A percentile compares a stretch with the other conserved stretches of the same genome.
These are phyloP conservation scores for Scophthalmus maximus DNA, from an alignment of 2,113 vertebrate species.

Conservation along the genomic window DNA sequence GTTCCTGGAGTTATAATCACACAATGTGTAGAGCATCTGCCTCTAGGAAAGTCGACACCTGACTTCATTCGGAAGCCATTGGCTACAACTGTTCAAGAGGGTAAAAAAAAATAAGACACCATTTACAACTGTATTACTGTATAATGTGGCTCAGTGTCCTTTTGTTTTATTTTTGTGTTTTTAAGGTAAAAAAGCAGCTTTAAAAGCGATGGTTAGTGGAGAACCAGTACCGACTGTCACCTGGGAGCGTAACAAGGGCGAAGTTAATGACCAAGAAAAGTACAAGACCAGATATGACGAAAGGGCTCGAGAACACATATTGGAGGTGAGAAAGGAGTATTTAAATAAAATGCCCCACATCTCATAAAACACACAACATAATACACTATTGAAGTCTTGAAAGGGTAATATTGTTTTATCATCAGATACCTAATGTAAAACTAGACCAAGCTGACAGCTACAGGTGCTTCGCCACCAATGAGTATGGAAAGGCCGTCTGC, in stretches of 20 bases:
- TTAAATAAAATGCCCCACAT: not conserved
- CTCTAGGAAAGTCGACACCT: slow-evolving; percentile 85
- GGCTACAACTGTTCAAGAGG: slow-evolving; percentile 84
- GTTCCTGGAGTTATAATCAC: slow-evolving; percentile 87
- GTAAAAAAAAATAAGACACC: slow-evolving; percentile 64
- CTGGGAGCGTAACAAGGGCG: slow-evolving; percentile 82
- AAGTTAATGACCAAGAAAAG: slow-evolving; percentile 79
- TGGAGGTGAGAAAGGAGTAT: slow-evolving; percentile 81
- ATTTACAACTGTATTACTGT: not conserved
- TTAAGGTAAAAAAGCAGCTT: slow-evolving; percentile 87
- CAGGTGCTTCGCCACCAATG: slow-evolving; percentile 86
- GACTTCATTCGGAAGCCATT: slow-evolving; percentile 89
- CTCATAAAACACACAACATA: not conserved
- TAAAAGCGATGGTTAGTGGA: slow-evolving; percentile 87
- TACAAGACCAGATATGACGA: slow-evolving; percentile 79
- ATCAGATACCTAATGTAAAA: slow-evolving; percentile 83
- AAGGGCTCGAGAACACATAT: slow-evolving; percentile 78
- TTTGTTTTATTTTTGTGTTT: not conserved
- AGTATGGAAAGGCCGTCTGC: slow-evolving; percentile 86
- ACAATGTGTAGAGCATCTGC: slow-evolving; percentile 86
- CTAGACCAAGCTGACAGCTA: slow-evolving; percentile 84
- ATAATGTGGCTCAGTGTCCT: not conserved
- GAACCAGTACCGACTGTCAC: slow-evolving; percentile 84
- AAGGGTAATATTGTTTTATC: not conserved
- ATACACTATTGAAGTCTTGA: too few relatives aligned